Conservation (phyloP, 2,888 invertebrate genomes). For the Periphyllus acericola region DNA sequence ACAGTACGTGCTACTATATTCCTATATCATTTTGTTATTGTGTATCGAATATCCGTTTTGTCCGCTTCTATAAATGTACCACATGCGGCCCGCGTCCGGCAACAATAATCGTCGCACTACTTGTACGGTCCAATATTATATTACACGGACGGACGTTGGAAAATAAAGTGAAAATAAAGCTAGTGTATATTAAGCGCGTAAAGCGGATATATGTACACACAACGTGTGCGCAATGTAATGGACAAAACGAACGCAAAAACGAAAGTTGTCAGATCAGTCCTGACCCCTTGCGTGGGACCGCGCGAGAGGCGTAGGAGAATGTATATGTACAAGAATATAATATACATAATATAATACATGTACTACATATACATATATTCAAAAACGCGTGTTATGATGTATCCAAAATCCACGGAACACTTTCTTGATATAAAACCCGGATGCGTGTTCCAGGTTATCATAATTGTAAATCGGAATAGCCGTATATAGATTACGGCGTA, state of each 20-base stretch:
- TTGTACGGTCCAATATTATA: neutral
- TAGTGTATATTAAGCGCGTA: conserved; percentile 4
- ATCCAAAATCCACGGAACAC: conserved; percentile 30
- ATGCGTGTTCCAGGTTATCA: neutral
- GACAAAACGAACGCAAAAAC: conserved; percentile 38
- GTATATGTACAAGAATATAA: neutral
- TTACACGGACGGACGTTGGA: neutral
- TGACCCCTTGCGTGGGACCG: conserved; percentile 23
- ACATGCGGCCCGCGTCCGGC: neutral
- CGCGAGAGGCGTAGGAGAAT: conserved; percentile 40
- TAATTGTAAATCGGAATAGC: neutral
- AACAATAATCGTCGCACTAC: neutral
- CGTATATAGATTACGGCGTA: no score
- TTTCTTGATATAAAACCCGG: conserved; percentile 35
- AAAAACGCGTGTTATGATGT: neutral
- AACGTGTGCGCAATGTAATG: neutral
- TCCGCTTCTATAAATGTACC: neutral
- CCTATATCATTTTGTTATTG: neutral
- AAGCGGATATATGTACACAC: neutral
- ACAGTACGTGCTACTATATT: neutral
- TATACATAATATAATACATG: neutral
- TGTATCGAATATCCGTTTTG: neutral
- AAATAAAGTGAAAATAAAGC: conserved; percentile 40
- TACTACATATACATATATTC: neutral
- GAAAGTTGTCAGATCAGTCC: conserved; percentile 49